A percentile compares a stretch with the other conserved stretches of the same genome.
Evolutionary conservation across 2,888 invertebrate species (phyloP).

Genomic region (Acanthopleura granulata): DNA sequence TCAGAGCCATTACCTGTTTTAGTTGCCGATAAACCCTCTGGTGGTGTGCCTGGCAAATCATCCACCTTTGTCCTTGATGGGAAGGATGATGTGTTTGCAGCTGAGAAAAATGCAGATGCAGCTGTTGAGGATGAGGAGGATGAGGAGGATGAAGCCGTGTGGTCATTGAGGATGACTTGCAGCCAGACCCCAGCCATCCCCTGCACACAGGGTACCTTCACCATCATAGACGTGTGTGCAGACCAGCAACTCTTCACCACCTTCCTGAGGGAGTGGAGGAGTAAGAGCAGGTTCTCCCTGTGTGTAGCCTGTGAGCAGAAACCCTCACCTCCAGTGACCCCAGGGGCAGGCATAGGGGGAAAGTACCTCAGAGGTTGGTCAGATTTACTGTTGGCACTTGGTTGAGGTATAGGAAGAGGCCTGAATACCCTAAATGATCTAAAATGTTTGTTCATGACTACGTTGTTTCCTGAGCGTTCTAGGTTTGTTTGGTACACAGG

Average conservation of each 20-base stretch:
- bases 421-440: not conserved
- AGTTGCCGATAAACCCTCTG: not conserved
- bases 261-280: conserved; percentile 65
- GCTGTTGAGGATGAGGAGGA: not conserved
- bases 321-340: conserved; percentile 24
- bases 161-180: conserved; percentile 16
- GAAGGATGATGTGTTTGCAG: not conserved
- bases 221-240: conserved; percentile 67
- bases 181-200: not conserved
- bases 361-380: conserved; percentile 55
- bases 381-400: not conserved
- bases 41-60: not conserved
- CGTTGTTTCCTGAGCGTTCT: no score
- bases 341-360: conserved; percentile 52
- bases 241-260: conserved; percentile 57
- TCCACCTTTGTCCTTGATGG: not conserved
- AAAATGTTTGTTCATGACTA: no score
- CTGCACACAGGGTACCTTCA: conserved; percentile 51
- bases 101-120: not conserved
- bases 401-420: not conserved
- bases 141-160: conserved; percentile 21
- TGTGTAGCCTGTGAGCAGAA: conserved; percentile 66
- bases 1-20: not conserved
- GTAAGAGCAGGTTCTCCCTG: conserved; percentile 58
- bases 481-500: no score